Evolutionary conservation across 2,113 vertebrate genomes (phyloP), one percentile per base, ranked within the genome.

Genomic region (Toxostoma redivivum): DNA sequence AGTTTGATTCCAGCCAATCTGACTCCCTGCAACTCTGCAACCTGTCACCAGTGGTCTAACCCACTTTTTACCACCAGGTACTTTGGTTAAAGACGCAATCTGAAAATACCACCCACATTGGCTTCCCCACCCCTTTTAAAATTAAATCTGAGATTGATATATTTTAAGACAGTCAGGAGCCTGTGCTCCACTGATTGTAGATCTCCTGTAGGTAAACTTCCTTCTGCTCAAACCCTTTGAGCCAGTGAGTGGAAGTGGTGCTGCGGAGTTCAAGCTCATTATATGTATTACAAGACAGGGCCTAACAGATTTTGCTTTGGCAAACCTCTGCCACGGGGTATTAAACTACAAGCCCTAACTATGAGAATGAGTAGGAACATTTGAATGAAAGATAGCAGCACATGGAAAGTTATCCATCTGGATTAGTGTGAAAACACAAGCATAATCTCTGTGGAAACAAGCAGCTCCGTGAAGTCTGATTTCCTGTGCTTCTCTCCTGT

Each of bases 321-420:
- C 56, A 81, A 94, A 93, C 64, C 80, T 74, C 72, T 88, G 80
- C 64, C 72, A 91, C 0, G 0, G 8, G 0, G 2, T 66, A 81
- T 83, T 88, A 74, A 94, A 84, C 48, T n/a, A 88, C 72, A 86
- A 96, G 57, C 48, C 54, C 64, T 71, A 82, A 61, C 47, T 83
- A 74, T 64, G 86, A 90, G 80, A 92, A 93, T 30, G 35, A 90
- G 51, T 22, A 81, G 82, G 64, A 93, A 73, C 21, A 1, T 78
- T 81, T 74, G 69, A 94, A 86, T 93, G 96, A 96, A 94, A 92
- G 91, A 95, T 78, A 93, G 91, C 92, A 92, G 91, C 95, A 94
- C 91, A 93, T 94, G 91, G 83, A 50, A 90, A 88, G 54, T 81
- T 79, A 95, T 93, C 95, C 90, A 93, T 96, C 94, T 93, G 92